Evolutionary conservation across 2,113 vertebrate species (phyloP).

Genomic region (Corythoichthys intestinalis): DNA sequence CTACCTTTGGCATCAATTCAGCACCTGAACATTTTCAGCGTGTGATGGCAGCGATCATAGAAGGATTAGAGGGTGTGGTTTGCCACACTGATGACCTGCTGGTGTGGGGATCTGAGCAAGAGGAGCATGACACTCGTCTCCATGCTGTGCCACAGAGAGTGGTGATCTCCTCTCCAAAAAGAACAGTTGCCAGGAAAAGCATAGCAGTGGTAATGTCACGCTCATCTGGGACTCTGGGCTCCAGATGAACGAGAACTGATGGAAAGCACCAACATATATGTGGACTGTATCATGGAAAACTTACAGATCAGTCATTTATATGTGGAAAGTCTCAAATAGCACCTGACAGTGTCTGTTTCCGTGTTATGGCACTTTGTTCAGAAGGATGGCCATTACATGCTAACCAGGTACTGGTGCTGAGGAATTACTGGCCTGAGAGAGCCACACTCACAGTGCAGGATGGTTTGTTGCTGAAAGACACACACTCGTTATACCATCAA

Average conservation of each 20-base stretch:
- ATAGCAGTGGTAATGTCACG: slow-evolving; percentile 13
- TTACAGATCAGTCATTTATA: no score
- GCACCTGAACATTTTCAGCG: slow-evolving; percentile 35
- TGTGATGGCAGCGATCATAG: slow-evolving; percentile 16
- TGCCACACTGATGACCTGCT: slow-evolving; percentile 35
- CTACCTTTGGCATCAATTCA: slow-evolving; percentile 8
- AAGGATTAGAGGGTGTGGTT: slow-evolving; percentile 10
- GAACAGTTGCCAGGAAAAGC: not conserved
- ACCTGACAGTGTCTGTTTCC: no score
- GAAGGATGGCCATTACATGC: no score
- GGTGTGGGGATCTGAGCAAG: slow-evolving; percentile 3
- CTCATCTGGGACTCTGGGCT: no score
- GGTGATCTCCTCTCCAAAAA: not conserved
- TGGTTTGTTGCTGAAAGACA: not conserved
- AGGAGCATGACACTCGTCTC: slow-evolving; percentile 20
- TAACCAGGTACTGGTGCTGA: no score
- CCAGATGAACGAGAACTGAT: no score
- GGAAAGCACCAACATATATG: no score
- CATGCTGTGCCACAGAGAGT: slow-evolving; percentile 5
- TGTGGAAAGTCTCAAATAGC: no score
- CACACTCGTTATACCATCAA: not conserved
- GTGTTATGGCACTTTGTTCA: no score
- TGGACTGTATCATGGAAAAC: no score
- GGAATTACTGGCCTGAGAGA: not conserved
- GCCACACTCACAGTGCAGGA: no score